phyloP scores from a whole-genome alignment of 1,140 invertebrate species.

The Himalopsyche phryganea region DNA sequence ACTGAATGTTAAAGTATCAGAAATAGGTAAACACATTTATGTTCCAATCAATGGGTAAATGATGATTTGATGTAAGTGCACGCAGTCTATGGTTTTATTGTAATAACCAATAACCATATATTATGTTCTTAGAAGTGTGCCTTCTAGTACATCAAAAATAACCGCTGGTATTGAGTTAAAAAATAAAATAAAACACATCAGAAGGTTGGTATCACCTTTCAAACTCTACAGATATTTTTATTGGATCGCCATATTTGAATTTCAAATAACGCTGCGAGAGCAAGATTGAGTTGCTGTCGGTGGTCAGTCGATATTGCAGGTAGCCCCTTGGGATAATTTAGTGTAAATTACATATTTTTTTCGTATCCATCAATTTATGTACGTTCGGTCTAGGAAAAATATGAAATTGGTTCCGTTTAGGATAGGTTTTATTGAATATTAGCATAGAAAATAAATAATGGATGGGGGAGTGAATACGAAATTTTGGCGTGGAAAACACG shows the following conservation, averaged over 20 bases:
- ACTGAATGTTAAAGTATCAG: too few relatives aligned
- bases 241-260: slow-evolving; percentile 26
- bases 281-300: slow-evolving; percentile 26
- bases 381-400: slow-evolving; percentile 6
- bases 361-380: slow-evolving; percentile 9
- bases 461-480: background rate
- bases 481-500: slow-evolving; percentile 3
- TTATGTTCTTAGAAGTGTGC: too few relatives aligned
- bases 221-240: background rate
- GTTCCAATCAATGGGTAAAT: too few relatives aligned
- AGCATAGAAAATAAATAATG: slow-evolving; percentile 33
- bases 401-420: slow-evolving; percentile 31
- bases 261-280: slow-evolving; percentile 23
- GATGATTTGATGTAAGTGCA: too few relatives aligned
- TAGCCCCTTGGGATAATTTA: slow-evolving; percentile 27
- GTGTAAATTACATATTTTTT: slow-evolving; percentile 31
- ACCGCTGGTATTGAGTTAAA: too few relatives aligned
- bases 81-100: too few relatives aligned
- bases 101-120: too few relatives aligned
- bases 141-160: too few relatives aligned
- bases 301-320: slow-evolving; percentile 23
- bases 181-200: too few relatives aligned
- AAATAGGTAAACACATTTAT: too few relatives aligned
- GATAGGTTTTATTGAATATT: slow-evolving; percentile 31
- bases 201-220: background rate